Base-by-base conservation (phyloP, 2,888 invertebrate genomes). In the Tenthredo distinguenda region DNA sequence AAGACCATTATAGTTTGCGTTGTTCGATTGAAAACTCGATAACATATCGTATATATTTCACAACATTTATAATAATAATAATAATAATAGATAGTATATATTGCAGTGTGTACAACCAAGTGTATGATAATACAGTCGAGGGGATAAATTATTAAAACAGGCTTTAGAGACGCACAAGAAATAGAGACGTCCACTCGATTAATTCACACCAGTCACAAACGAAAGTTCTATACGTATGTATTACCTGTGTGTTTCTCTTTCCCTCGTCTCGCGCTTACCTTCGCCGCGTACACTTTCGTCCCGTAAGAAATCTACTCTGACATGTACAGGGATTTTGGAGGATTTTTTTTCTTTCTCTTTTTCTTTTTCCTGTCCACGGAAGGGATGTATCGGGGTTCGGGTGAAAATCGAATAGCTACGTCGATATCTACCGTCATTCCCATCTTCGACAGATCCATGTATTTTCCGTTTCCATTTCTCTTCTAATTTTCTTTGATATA, bases 21-120 rank as follows among this genome's bases (percentile, higher is more conserved):
- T 18, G 15, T 34, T 34, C 6, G 18, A 34, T 68, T 18, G 18
- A 68, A 34, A 34, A 68, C 34, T 34, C 68, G 68, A 68, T 68
- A 68, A 68, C 68, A 68, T 68, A 68, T 68, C 68, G 68, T 34
- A 68, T 68, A 34, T 34, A 34, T 10, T 68, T 12, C 34, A 68
- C 34, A 68, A 68, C 18, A 68, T 68, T 68, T 34, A 4, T 68
- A 68, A 34, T 68, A 34, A 68, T 68, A 34, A 68, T 68, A 65
- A 65, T 12, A 65, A 26, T 62, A n/a, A 62, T 62, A 21, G 4
- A 26, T 62, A 62, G 18, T 55, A 50, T 55, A 50, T 50, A 55
- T 50, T 40, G 55, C 55, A 55, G 10, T 55, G 12, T 62, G 62
- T 62, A 62, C 12, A 26, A 10, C 12, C 62, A 26, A 62, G 62